These are phyloP conservation scores for Drosophila basisetae DNA, from an alignment of 2,888 invertebrate species.

Conservation along the genomic window DNA sequence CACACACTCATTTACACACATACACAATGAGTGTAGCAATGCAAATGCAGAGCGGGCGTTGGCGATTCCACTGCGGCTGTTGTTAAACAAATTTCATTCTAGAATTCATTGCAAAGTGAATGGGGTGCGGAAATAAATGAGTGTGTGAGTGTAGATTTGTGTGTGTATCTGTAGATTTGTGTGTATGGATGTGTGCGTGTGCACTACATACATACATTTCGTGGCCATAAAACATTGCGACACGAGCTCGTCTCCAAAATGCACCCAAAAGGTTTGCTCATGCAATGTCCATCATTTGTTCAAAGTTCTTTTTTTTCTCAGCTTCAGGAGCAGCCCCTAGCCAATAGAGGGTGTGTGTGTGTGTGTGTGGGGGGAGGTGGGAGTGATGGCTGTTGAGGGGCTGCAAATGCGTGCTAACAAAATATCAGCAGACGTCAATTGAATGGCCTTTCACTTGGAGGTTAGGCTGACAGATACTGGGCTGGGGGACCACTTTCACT, in stretches of 20 bases:
- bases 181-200: too few relatives aligned
- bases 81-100: slow-evolving; percentile 78
- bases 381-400: not conserved
- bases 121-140: not conserved
- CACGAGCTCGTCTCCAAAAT: slow-evolving; percentile 1
- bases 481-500: slow-evolving; percentile 74
- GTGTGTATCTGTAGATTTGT: not conserved
- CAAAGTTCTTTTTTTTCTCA: slow-evolving; percentile 41
- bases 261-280: slow-evolving; percentile 16
- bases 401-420: slow-evolving; percentile 44
- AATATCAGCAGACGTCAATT: slow-evolving; percentile 72
- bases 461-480: slow-evolving; percentile 66
- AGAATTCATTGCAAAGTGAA: slow-evolving; percentile 17
- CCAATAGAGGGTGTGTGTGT: not conserved
- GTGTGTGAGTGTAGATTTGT: not conserved
- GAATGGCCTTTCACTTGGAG: slow-evolving; percentile 72
- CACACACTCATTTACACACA: not conserved
- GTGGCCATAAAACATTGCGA: not conserved
- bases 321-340: slow-evolving; percentile 2
- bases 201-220: too few relatives aligned
- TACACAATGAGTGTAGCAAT: slow-evolving; percentile 35
- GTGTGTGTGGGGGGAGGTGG: not conserved
- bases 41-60: slow-evolving; percentile 36
- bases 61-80: slow-evolving; percentile 43
- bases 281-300: slow-evolving; percentile 68